Base-by-base conservation (phyloP, 2,888 invertebrate genomes). In the Lasioglossum zephyrum region DNA sequence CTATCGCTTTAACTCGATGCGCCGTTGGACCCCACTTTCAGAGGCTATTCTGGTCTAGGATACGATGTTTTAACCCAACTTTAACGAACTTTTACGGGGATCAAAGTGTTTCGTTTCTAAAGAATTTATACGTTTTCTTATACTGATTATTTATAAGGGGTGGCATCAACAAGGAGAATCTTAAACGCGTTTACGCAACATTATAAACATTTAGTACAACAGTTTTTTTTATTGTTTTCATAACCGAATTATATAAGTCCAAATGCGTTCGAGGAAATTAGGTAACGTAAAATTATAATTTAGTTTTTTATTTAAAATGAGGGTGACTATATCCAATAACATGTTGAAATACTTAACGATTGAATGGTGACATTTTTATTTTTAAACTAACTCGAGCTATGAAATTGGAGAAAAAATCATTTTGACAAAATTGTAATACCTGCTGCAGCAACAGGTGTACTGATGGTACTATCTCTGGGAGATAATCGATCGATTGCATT, bases 361-460 rank as follows among this genome's bases (percentile, higher is more conserved):
- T 57, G n/a, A 57, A 57, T 11, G 4, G 57, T 9, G n/a, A 57
- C 57, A 57, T n/a, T 57, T n/a, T 57, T 57, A n/a, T n/a, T 3
- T 11, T n/a, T 11, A 4, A 57, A n/a, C 57, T 57, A 57, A n/a
- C 9, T n/a, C 9, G 3, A 9, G 11, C 22, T n/a, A n/a, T 57
- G 11, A n/a, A n/a, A 57, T 57, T n/a, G n/a, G 53, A 57, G 53
- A 3, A 11, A 57, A 57, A 9, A 57, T 57, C 53, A 57, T 57
- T 57, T n/a, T n/a, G 53, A 57, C n/a, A n/a, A 57, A 9, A 57
- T n/a, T 57, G 53, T 11, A n/a, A n/a, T 57, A n/a, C 57, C n/a
- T 57, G 57, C 11, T n/a, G 57, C n/a, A 57, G 57, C 57, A 57
- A 57, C 57, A 57, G 57, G 57, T 57, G 57, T 57, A 57, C 57